Evolutionary conservation across 2,113 vertebrate species (phyloP).

Genomic region (Oreochromis spilurus): DNA sequence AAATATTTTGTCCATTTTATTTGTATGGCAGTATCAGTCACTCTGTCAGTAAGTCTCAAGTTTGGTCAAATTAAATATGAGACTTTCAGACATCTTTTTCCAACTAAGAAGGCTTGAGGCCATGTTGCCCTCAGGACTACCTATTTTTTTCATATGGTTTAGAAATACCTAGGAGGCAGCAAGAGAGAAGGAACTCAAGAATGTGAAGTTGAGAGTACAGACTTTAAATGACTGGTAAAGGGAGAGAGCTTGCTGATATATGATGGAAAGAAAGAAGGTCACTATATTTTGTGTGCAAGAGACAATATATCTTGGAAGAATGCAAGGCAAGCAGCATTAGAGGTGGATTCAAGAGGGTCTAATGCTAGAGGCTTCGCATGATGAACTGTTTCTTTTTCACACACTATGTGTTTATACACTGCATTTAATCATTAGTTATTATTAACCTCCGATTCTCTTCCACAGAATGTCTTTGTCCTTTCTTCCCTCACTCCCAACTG

Average conservation of each 20-base stretch:
- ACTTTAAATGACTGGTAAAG: not conserved
- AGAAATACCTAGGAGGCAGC: not conserved
- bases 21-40: not conserved
- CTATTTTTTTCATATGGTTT: not conserved
- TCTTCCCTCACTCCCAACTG: not conserved
- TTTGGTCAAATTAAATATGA: not conserved
- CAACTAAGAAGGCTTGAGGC: not conserved
- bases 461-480: not conserved
- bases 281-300: not conserved
- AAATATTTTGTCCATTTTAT: not conserved
- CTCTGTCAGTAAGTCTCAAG: rapidly evolving
- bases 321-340: not conserved
- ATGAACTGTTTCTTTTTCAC: not conserved
- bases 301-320: not conserved
- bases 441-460: not conserved
- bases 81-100: not conserved
- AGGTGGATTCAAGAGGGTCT: not conserved
- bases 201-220: not conserved
- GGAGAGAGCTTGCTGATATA: rapidly evolving
- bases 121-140: not conserved
- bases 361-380: rapidly evolving
- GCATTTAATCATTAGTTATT: not conserved
- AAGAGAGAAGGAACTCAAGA: not conserved
- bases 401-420: not conserved
- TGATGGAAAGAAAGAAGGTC: not conserved